Base-by-base conservation (phyloP, 2,113 vertebrate species). In the Ranitomeya variabilis region DNA sequence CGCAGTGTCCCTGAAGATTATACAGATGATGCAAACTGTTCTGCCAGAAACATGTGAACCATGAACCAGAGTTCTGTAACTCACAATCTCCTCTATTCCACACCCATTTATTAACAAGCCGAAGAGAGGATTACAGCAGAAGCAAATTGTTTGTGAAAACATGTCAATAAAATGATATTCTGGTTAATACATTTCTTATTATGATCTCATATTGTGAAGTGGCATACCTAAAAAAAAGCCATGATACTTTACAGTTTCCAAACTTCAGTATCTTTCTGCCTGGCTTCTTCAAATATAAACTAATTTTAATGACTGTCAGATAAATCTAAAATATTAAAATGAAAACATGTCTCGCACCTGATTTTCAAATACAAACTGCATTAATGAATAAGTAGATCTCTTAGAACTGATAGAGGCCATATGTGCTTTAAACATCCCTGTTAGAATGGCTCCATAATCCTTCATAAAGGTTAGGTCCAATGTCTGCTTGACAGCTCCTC, bases 21-120 rank as follows among this genome's bases (percentile, higher is more conserved):
- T 64, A 0, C 0, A 0, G 0, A 77, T 13, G 80, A 51, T 76
- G 23, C 85, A 77, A 54, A 7, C 15, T 59, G 64, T 87, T 88
- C 90, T 23, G 81, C 80, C 71, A 90, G 77, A 59, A 69, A 31
- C 64, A 83, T 83, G 79, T 62, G 81, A 67, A n/a, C 62, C 60
- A 83, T 69, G 23, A 83, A 23, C 45, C 21, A 26, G 4, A 69
- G 62, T 66, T 16, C 45, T 69, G 81, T 51, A 69, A 16, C 15
- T 31, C 23, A 81, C 55, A 81, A n/a, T 51, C 71, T 74, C 37
- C 8, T 59, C 11, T 21, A 66, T 18, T 66, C 81, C 78, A 55
- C 76, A 80, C 78, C 37, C 37, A n/a, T 45, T 45, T 66, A 23
- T 51, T 83, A 52, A 83, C 9, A n/a, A 45, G 37, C 11, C n/a